Evolutionary conservation across 2,113 vertebrate species (phyloP), one percentile per base, ranked within the genome.

Genomic region (Grammomys dolichurus): DNA sequence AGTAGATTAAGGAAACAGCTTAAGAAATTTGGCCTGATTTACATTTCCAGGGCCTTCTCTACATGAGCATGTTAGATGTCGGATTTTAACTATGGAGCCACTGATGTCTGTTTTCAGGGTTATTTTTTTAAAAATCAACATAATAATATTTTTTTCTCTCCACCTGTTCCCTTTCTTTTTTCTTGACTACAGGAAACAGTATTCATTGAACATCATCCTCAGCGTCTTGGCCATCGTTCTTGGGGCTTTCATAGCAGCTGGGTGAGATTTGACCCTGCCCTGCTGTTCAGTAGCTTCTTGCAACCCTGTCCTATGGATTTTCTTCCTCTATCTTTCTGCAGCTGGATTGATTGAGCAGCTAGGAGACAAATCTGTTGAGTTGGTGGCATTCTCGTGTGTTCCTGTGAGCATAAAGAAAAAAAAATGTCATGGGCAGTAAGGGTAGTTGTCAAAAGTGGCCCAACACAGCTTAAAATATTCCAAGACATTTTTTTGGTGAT

Each of bases 211-310:
- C 70, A 96, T 99, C 87, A 90, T 99, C 31, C 96, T 96, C 98
- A 99, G 99, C 17, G 98, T 99, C 75, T 96, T 98, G 89, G 92
- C 98, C 77, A 99, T 99, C 81, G 96, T 99, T 75, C 78, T 99
- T 4, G 99, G 99, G 6, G 99, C 99, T 89, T 94, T 99, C 95
- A 97, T 99, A 96, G 99, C 99, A 82, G 99, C 99, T 94, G 99
- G 99, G 99, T 99, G 98, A 98, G 98, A 87, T 97, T 97, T 97
- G 85, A 1, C 87, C 84, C 90, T 94, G 22, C 93, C 96, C 95
- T 43, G 56, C 69, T 72, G 85, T 1, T 5, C 87, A 89, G 24
- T 86, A 48, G 56, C 54, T 46, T 89, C 93, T 95, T 97, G n/a
- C 70, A 22, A 85, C 60, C 9, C 78, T 89, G 11, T 58, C 56